These are phyloP conservation scores for Scaptomyza hsui DNA, from an alignment of 1,140 invertebrate species.

Conservation along the genomic window DNA sequence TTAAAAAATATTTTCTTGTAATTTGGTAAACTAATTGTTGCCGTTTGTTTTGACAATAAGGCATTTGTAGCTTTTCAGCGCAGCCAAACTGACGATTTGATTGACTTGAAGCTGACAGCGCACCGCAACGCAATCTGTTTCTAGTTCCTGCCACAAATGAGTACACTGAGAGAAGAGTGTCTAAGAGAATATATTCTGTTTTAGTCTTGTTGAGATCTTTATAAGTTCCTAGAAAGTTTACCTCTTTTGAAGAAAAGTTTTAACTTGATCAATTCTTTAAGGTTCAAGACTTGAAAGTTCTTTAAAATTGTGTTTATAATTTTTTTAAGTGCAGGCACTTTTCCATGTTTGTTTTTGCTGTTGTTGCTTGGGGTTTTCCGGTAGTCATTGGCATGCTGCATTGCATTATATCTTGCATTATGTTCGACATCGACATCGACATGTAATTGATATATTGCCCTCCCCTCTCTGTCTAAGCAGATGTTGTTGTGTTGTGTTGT, in stretches of 20 bases:
- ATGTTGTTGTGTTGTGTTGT: constrained; percentile 65
- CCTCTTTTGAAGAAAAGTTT: too few relatives aligned
- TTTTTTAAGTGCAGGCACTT: constrained; percentile 22
- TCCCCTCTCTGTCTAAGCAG: constrained; percentile 46
- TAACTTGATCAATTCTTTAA: too few relatives aligned
- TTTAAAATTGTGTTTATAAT: background rate
- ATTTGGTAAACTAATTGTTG: constrained; percentile 83
- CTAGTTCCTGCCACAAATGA: constrained; percentile 15
- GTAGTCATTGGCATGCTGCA: constrained; percentile 46
- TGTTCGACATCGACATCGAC: constrained; percentile 65
- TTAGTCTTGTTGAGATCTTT: too few relatives aligned
- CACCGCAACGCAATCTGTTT: background rate
- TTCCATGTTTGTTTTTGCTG: constrained; percentile 36
- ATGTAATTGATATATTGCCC: constrained; percentile 80
- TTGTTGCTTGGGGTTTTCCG: constrained; percentile 63
- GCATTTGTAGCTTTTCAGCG: constrained; percentile 83
- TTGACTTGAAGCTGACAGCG: constrained; percentile 72
- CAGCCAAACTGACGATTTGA: constrained; percentile 55
- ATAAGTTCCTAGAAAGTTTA: too few relatives aligned
- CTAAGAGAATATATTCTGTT: too few relatives aligned
- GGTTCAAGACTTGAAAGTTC: too few relatives aligned
- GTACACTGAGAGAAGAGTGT: background rate
- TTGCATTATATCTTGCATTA: constrained; percentile 63
- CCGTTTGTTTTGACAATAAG: constrained; percentile 81
- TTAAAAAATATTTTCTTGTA: constrained; percentile 83